phyloP scores from a whole-genome alignment of 2,797 vertebrate genomes.

The Platalea minor region DNA sequence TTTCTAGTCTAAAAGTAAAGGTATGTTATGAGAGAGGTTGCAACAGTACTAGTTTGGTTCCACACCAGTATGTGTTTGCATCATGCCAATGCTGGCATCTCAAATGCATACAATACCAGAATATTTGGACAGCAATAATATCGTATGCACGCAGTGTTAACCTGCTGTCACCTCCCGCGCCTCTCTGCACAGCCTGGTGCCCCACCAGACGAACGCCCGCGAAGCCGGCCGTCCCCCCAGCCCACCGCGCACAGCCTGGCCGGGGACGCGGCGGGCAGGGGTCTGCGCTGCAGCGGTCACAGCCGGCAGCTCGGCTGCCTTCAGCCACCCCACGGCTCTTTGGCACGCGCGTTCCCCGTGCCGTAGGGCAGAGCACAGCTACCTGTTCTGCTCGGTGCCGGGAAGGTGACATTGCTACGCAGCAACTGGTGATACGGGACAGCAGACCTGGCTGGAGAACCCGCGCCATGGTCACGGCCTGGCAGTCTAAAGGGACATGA shows the following conservation, averaged over 20 bases:
- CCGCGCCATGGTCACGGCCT: rapidly evolving
- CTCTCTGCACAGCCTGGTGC: not conserved
- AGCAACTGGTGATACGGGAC: rapidly evolving
- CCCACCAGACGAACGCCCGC: not conserved
- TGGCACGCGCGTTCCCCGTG: not conserved
- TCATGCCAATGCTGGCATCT: not conserved
- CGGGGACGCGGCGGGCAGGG: not conserved
- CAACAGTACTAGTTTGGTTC: not conserved
- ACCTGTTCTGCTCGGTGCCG: not conserved
- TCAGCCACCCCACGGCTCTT: not conserved
- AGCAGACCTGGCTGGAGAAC: not conserved
- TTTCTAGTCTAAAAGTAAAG: not conserved
- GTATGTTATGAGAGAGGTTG: not conserved
- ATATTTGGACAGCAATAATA: not conserved
- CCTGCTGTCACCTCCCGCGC: not conserved
- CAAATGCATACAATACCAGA: not conserved
- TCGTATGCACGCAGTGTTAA: rapidly evolving
- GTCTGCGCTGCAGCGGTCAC: not conserved
- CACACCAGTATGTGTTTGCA: too few species aligned
- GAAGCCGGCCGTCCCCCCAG: not conserved
- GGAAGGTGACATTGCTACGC: not conserved
- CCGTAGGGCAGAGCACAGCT: too few species aligned
- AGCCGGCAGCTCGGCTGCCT: not conserved
- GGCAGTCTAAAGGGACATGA: rapidly evolving
- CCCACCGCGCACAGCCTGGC: not conserved